Evolutionary conservation across 1,140 invertebrate genomes (phyloP).

Genomic region (Elymnias hypermnestra): DNA sequence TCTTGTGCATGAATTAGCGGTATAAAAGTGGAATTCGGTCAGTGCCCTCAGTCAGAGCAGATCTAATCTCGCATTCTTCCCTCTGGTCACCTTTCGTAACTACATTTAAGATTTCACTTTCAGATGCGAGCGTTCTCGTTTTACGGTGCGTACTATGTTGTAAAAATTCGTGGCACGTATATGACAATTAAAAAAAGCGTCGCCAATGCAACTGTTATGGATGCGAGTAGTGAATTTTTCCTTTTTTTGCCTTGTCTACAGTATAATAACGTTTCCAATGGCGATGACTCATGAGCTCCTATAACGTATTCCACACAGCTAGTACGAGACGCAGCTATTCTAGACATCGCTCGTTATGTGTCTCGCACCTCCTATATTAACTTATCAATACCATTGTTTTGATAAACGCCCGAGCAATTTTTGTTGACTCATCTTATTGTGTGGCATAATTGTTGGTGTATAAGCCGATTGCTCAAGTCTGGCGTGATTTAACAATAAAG

Average conservation of each 20-base stretch:
- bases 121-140: slow-evolving; percentile 15
- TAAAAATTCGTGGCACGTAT: slow-evolving; percentile 7
- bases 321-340: slow-evolving; percentile 16
- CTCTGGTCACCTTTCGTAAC: slow-evolving; percentile 49
- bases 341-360: slow-evolving; percentile 29
- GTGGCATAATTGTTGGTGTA: slow-evolving; percentile 60
- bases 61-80: slow-evolving; percentile 52
- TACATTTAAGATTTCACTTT: slow-evolving; percentile 55
- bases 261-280: slow-evolving; percentile 26
- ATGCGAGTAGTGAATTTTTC: slow-evolving; percentile 43
- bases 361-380: slow-evolving; percentile 68
- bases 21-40: slow-evolving; percentile 69
- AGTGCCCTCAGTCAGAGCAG: slow-evolving; percentile 49
- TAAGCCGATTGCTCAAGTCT: slow-evolving; percentile 64
- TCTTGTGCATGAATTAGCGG: slow-evolving; percentile 64
- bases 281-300: slow-evolving; percentile 41
- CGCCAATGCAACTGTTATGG: slow-evolving; percentile 37
- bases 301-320: slow-evolving; percentile 27
- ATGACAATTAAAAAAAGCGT: slow-evolving; percentile 24
- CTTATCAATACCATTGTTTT: slow-evolving; percentile 75
- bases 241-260: slow-evolving; percentile 43
- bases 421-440: slow-evolving; percentile 70
- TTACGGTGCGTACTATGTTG: slow-evolving; percentile 1
- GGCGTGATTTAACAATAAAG: slow-evolving; percentile 63
- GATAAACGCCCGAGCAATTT: slow-evolving; percentile 68